Base-by-base conservation (phyloP, 2,888 invertebrate genomes). In the Flexamia atlantica region DNA sequence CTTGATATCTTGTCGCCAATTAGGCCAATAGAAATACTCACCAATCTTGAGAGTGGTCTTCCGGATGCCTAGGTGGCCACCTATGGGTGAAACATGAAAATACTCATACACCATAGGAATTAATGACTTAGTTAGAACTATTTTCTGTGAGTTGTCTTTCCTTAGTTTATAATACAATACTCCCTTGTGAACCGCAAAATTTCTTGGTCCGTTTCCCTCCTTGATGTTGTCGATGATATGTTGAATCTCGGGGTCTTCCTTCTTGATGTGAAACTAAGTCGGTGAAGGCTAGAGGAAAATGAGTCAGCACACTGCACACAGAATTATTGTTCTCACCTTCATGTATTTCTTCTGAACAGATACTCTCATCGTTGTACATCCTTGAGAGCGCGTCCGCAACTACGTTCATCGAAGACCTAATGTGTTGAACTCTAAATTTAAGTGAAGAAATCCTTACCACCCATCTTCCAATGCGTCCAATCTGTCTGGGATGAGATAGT, bases 361-460 rank as follows among this genome's bases (percentile, higher is more conserved):
- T 23, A 3, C 23, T 25, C 1, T n/a, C 23, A 5, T n/a, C 40
- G 7, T 28, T 36, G 25, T 68, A 70, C 82, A 82, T 82, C 14
- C 50, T 0, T 7, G 82, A 82, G 3, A 82, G 50, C 1, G 64
- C 20, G 23, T 82, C 46, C 0, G 82, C 72, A 32, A 28, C n/a
- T 3, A 82, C 72, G 23, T 82, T 82, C 25, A 50, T 42, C 7
- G 46, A 32, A 9, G 68, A 25, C 17, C 28, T 17, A 17, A 82
- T 40, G 20, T 72, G 82, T 10, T 14, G 12, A n/a, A 53, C 53
- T n/a, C 30, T n/a, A 40, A 82, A 70, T n/a, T 82, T 68, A n/a
- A 70, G 46, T 12, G 82, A 82, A 5, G n/a, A 23, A 23, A 81
- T 23, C 32, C 46, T 68, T 10, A 60, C 25, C 5, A 76, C 20